A percentile compares a stretch with the other conserved stretches of the same genome.
phyloP scores from a whole-genome alignment of 1,140 invertebrate genomes.

The Euura lappo region DNA sequence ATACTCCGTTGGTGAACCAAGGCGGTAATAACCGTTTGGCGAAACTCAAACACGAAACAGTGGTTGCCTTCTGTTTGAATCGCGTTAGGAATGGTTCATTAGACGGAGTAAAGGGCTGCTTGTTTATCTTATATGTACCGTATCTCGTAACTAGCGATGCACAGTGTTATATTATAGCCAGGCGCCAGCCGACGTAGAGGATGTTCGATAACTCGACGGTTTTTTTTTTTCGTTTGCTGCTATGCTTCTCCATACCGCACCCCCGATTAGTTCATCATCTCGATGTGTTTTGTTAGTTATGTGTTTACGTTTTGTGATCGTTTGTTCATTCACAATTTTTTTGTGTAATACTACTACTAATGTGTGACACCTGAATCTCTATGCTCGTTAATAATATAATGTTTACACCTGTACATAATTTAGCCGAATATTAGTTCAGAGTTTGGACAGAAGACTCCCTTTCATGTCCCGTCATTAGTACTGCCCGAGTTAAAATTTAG shows the following conservation, averaged over 20 bases:
- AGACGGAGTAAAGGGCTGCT: background rate
- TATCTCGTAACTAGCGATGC: background rate
- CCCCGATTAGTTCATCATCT: background rate
- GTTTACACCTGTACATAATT: no score
- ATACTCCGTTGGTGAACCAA: no score
- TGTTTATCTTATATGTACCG: conserved; percentile 1
- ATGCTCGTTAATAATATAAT: no score
- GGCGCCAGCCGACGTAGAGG: background rate
- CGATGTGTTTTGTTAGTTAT: conserved; percentile 10
- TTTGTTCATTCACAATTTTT: background rate
- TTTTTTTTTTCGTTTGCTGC: no score
- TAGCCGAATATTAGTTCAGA: no score
- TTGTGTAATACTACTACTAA: no score
- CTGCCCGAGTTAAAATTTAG: background rate
- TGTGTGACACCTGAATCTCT: no score
- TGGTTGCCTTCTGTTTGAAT: background rate
- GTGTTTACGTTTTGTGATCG: conserved; percentile 2
- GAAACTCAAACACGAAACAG: no score
- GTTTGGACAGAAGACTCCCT: no score
- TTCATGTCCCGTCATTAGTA: background rate
- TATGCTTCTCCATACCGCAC: background rate
- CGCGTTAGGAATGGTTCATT: background rate
- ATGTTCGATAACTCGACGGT: background rate
- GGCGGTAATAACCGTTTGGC: no score
- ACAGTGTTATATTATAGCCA: background rate